Evolutionary conservation across 92 coral and sea anemone species (phyloP), one percentile per base, ranked within the genome.

Genomic region (Blastomussa wellsi): DNA sequence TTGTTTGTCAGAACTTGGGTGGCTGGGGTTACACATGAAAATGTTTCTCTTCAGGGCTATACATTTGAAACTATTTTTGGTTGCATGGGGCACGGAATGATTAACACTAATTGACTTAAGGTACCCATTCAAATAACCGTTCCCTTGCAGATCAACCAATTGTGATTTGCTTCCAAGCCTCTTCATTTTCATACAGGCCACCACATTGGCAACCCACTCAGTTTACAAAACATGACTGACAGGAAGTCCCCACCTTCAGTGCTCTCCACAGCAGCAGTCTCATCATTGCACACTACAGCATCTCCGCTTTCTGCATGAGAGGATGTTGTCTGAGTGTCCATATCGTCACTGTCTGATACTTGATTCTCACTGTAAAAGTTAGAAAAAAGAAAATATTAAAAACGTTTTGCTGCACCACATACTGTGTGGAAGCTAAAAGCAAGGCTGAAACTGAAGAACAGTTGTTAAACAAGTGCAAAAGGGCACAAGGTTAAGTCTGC

Each of bases 341-440:
- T 92, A 35, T 92, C 98, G 72, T 94, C 98, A 62, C 98, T 94
- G 82, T 94, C 98, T 24, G 98, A 94, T 57, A 94, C 89, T 37
- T 91, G 95, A 66, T 87, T 89, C 67, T 86, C 91, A 79, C 98
- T 94, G 77, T 44, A 59, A 72, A 44, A 44, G 11, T 44, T 3
- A 44, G 11, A 10, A 44, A 44, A 3, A 44, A 44, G 11, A 44
- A 8, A 44, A 44, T 44, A 8, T 44, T 44, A 6, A 3, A 44
- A 44, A 44, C 0, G 49, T 44, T 44, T 39, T 44, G 12, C 49
- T 6, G 11, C 6, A 44, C 6, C 7, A 3, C 11, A 0, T 8
- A 44, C 44, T 44, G 49, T 3, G 11, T 8, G 49, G 1, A 44
- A 44, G 49, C 49, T 44, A 44, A 44, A 44, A 44, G 7, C 44